phyloP scores from a whole-genome alignment of 2,797 vertebrate species.

The Ctenochaetus hawaiiensis region DNA sequence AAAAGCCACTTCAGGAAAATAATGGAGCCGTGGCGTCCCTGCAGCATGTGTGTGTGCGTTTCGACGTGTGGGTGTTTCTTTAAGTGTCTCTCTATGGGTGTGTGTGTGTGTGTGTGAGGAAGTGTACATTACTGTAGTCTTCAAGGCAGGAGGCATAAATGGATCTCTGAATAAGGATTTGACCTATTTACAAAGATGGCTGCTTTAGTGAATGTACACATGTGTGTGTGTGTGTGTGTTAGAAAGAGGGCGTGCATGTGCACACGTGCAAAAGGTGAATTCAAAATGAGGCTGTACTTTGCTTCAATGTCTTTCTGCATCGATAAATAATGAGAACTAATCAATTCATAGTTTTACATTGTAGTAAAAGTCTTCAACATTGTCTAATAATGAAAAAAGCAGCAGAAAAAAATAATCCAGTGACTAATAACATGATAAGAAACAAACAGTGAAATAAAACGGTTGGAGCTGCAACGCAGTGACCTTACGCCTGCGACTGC shows the following conservation, averaged over 20 bases:
- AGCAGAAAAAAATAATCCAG: not conserved
- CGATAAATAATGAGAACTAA: slow-evolving; percentile 48
- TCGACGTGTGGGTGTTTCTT: slow-evolving; percentile 19
- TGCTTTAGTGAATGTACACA: not conserved
- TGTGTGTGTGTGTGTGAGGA: slow-evolving; percentile 13
- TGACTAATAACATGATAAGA: not conserved
- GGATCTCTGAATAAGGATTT: slow-evolving; percentile 43
- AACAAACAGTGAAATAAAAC: not conserved
- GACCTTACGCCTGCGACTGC: not conserved
- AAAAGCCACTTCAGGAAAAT: slow-evolving; percentile 76
- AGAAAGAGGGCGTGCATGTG: not conserved
- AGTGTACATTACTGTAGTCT: slow-evolving; percentile 21
- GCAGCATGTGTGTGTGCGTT: slow-evolving; percentile 34
- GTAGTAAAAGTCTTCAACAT: slow-evolving; percentile 2
- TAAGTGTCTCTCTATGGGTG: not conserved
- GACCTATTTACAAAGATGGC: slow-evolving; percentile 49
- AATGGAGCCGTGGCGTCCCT: slow-evolving; percentile 65
- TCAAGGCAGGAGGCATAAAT: not conserved
- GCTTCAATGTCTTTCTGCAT: slow-evolving; percentile 47
- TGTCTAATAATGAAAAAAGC: not conserved
- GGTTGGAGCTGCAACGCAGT: not conserved
- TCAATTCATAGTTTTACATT: slow-evolving; percentile 47
- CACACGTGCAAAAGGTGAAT: slow-evolving; percentile 18
- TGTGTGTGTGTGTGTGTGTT: not conserved
- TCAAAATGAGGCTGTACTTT: slow-evolving; percentile 38